Base-by-base conservation (phyloP, 1,140 invertebrate species). In the Atopsyche davidsoni region DNA sequence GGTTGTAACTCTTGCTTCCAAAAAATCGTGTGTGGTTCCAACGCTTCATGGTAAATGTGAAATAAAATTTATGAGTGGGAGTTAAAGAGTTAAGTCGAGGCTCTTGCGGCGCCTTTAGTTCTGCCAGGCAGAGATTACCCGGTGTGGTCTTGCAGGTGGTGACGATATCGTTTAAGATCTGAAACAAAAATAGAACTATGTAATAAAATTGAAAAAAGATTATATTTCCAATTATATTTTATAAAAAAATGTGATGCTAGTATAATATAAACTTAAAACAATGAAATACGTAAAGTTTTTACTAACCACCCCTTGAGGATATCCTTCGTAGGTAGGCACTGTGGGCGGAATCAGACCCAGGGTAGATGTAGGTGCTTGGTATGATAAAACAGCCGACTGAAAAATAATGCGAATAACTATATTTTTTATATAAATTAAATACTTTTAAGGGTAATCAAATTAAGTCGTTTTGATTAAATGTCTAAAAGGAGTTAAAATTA, bases 371-470 rank as follows among this genome's bases (percentile, higher is more conserved):
- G 17, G 4, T 28, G 10, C 16, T 21, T 22, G 44, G 25, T 25
- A 53, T 23, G 51, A 47, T 14, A 53, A 25, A 14, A 53, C 31
- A 11, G 51, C 51, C 1, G 36, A 31, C 51, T 53, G 16, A 51
- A 38, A 45, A 28, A 6, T 28, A 7, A 6, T 28, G 24, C n/a
- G n/a, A n/a, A 7, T 28, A n/a, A n/a, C n/a, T 28, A 28, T n/a
- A 28, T 28, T 28, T 28, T 28, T 28, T 28, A 7, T 28, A 7
- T 28, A 7, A 28, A 28, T 28, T 28, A n/a, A 28, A 28, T 6
- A n/a, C 24, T 7, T 28, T 28, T 7, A 28, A 28, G 24, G n/a
- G n/a, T n/a, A n/a, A n/a, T n/a, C n/a, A n/a, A n/a, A n/a, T n/a
- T n/a, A n/a, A n/a, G n/a, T n/a, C n/a, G n/a, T n/a, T n/a, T n/a